Evolutionary conservation across 2,797 vertebrate genomes (phyloP), one percentile per base, ranked within the genome.

Genomic region (Poeciliopsis infans): DNA sequence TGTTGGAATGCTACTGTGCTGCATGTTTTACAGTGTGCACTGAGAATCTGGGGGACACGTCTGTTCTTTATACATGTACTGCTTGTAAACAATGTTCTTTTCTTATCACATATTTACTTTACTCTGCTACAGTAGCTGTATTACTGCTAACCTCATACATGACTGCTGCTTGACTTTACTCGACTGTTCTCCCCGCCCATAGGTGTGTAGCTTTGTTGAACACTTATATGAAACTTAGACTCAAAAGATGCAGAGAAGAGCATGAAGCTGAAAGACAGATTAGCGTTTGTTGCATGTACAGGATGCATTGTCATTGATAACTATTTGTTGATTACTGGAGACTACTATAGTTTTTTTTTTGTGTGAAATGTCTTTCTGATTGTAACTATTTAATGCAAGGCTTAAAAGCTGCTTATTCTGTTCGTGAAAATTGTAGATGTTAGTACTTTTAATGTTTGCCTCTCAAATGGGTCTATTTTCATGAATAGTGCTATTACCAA

Each of bases 401-500:
- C 64, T 81, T 75, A 70, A 43, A 79, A 76, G 82, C 41, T 72
- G 83, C 83, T 79, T 87, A 66, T 80, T 89, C 61, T 78, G 41
- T 81, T 64, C 87, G 45, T 76, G 41, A 75, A 86, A 86, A 82
- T 78, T 74, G 69, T 80, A 78, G 77, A 83, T 85, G 79, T 83
- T 87, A 71, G 33, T 84, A 83, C 61, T 75, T 74, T 83, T 49
- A 43, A 51, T 76, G 80, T 85, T 79, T 86, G 84, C 84, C 83
- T 89, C 68, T 87, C 92, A 92, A 85, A 94, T 94, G 91, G 92
- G 90, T 88, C 89, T 88, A 83, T 96, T 94, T 95, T 92, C 95
- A 95, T 96, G 95, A 93, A 96, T 94, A 96, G 95, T 96, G 96
- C 97, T 98, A 96, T 96, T 97, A 98, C 97, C 97, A 99, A 98